Percentiles rank a stretch among this genome's conserved stretches.
Evolutionary conservation across 2,113 vertebrate genomes (phyloP).

Genomic region (Mystacornis crossleyi): DNA sequence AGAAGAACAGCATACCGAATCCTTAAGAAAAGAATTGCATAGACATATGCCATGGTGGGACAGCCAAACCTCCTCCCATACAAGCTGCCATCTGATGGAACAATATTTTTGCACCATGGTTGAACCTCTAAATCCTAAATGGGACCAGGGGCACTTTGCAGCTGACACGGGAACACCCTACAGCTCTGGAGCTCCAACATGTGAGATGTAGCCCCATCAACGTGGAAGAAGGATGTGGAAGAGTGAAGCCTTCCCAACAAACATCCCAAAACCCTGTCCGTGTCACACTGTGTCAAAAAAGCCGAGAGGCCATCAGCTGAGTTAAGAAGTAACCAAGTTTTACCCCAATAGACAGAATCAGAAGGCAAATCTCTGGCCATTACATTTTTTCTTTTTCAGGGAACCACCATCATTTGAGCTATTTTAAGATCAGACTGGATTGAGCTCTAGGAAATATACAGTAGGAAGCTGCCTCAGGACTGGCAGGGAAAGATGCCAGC

Average conservation of each 20-base stretch:
- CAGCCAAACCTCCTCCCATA: neutral
- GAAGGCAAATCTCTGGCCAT: neutral
- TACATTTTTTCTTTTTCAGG: neutral
- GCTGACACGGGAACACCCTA: neutral
- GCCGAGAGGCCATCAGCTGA: neutral
- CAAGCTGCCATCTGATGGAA: neutral
- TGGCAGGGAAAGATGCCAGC: constrained; percentile 41
- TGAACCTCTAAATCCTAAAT: neutral
- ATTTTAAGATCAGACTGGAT: constrained; percentile 13
- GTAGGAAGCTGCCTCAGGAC: constrained; percentile 14
- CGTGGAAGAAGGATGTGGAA: neutral
- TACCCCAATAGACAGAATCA: neutral
- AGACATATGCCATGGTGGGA: neutral
- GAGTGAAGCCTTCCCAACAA: neutral
- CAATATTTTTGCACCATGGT: neutral
- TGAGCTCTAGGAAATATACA: constrained; percentile 52
- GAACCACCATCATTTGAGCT: neutral
- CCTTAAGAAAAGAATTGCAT: neutral
- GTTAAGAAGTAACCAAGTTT: neutral
- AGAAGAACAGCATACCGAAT: neutral
- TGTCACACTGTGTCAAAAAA: neutral
- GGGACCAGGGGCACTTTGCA: neutral
- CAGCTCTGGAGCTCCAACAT: neutral
- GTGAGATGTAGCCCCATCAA: neutral
- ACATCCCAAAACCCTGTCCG: neutral